Evolutionary conservation across 2,888 invertebrate genomes (phyloP).

Genomic region (Strigamia maritima): DNA sequence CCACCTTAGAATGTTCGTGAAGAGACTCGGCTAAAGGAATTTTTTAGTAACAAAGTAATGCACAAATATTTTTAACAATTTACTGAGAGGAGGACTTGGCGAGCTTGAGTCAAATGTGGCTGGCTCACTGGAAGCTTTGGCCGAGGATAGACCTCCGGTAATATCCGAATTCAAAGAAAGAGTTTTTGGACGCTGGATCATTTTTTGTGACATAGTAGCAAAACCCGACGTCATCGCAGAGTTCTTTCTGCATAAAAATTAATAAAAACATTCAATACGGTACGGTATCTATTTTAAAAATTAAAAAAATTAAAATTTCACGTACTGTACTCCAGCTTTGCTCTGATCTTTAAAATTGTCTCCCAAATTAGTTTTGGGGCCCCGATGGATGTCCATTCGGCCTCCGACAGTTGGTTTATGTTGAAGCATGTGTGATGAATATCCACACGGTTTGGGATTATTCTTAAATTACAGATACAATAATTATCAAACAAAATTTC

Average conservation of each 20-base stretch:
- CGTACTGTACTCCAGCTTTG: neutral
- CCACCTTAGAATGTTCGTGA: neutral
- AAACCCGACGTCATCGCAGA: constrained; percentile 34
- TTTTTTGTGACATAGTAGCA: constrained; percentile 37
- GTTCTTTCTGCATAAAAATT: neutral
- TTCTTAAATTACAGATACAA: constrained; percentile 35
- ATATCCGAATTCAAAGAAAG: constrained; percentile 19
- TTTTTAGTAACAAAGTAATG: neutral
- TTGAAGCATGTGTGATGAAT: constrained; percentile 39
- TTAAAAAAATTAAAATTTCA: neutral
- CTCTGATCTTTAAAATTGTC: constrained; percentile 22
- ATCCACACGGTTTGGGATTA: constrained; percentile 39
- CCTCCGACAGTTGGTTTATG: constrained; percentile 40
- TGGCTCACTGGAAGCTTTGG: constrained; percentile 38
- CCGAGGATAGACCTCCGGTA: neutral
- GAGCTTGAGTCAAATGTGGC: constrained; percentile 36
- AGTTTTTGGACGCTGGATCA: constrained; percentile 37
- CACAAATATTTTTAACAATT: neutral
- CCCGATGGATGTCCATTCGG: constrained; percentile 41
- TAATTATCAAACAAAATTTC: neutral
- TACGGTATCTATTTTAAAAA: constrained; percentile 21
- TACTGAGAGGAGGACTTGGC: constrained; percentile 36
- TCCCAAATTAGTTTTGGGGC: constrained; percentile 13
- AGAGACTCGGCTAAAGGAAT: neutral
- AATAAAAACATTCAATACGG: neutral